Percentiles rank a stretch among this genome's conserved stretches.
These are phyloP conservation scores for Paradisaea rubra DNA, from an alignment of 2,113 vertebrate genomes.

Conservation along the genomic window DNA sequence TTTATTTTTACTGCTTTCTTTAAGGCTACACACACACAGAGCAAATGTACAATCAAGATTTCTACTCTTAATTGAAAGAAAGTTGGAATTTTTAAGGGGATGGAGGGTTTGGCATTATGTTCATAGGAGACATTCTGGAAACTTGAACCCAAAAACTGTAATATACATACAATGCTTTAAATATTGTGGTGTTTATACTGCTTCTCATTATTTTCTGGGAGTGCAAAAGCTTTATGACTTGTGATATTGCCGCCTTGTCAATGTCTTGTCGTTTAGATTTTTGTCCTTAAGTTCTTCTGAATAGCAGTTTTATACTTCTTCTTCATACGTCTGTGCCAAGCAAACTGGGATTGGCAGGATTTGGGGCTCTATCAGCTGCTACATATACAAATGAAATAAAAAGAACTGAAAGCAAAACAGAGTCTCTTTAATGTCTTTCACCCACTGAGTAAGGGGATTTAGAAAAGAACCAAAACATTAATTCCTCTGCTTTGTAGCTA, in stretches of 20 bases:
- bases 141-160: not conserved
- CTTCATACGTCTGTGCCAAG: not conserved
- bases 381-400: slow-evolving; percentile 27
- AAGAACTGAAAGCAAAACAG: slow-evolving; percentile 25
- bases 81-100: not conserved
- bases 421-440: not conserved
- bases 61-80: not conserved
- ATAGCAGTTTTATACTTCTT: not conserved
- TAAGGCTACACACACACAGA: not conserved
- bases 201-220: not conserved
- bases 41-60: rapidly evolving
- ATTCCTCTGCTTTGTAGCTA: slow-evolving; percentile 29
- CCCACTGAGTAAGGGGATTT: slow-evolving; percentile 13
- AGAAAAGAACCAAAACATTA: slow-evolving; percentile 24
- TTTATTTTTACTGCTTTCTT: not conserved
- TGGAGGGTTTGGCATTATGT: not conserved
- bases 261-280: slow-evolving; percentile 18
- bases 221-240: not conserved
- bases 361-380: slow-evolving; percentile 11
- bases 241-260: not conserved
- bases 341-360: not conserved
- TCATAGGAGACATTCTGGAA: not conserved
- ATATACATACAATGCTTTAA: not conserved
- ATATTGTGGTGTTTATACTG: not conserved
- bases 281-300: slow-evolving; percentile 16